Conservation (phyloP, 2,797 vertebrate genomes). For the Sternotherus odoratus region DNA sequence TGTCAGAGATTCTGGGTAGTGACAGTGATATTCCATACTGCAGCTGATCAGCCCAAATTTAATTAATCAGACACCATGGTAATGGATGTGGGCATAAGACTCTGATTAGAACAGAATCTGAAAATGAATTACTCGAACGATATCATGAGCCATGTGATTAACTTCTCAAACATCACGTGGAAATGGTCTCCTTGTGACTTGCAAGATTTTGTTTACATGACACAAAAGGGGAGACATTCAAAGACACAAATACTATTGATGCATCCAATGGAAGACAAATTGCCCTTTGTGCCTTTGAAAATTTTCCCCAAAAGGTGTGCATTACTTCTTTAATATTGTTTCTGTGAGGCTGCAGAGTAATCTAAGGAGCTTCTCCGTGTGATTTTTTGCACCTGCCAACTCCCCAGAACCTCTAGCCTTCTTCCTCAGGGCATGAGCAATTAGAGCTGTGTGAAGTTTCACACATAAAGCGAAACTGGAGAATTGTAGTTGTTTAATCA, state of each 20-base stretch:
- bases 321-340: slow-evolving; percentile 51
- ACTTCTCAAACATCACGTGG: slow-evolving; percentile 46
- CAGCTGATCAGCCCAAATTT: not conserved
- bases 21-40: rapidly evolving
- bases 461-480: slow-evolving; percentile 58
- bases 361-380: slow-evolving; percentile 26
- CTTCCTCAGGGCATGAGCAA: slow-evolving; percentile 63
- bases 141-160: slow-evolving; percentile 32
- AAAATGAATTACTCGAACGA: slow-evolving; percentile 34
- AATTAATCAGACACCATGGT: not conserved
- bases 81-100: rapidly evolving
- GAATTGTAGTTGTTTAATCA: slow-evolving; percentile 59
- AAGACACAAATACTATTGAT: slow-evolving; percentile 39
- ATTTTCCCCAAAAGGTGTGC: not conserved
- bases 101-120: slow-evolving; percentile 8
- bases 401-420: slow-evolving; percentile 40
- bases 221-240: slow-evolving; percentile 50
- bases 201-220: slow-evolving; percentile 20
- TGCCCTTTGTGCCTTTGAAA: slow-evolving; percentile 54
- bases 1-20: rapidly evolving
- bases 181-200: slow-evolving; percentile 51
- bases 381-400: slow-evolving; percentile 59
- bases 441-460: slow-evolving; percentile 70
- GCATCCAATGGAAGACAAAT: slow-evolving; percentile 35
- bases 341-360: slow-evolving; percentile 13